Evolutionary conservation across 2,113 vertebrate genomes (phyloP).

Genomic region (Lepisosteus oculatus): DNA sequence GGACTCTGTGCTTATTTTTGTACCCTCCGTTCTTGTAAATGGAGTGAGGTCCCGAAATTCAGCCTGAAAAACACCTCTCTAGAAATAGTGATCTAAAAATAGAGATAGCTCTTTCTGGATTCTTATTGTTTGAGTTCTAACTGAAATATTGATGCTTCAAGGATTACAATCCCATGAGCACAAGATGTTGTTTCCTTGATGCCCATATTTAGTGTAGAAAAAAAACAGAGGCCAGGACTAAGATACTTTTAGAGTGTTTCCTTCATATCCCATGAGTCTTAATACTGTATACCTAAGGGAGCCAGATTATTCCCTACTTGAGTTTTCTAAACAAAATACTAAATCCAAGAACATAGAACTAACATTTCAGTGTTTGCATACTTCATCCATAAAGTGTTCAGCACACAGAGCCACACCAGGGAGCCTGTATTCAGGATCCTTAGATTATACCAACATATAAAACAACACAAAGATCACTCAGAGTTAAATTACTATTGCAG

Average conservation of each 20-base stretch:
- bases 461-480: slow-evolving; percentile 47
- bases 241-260: slow-evolving; percentile 48
- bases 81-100: slow-evolving; percentile 74
- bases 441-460: slow-evolving; percentile 44
- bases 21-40: slow-evolving; percentile 74
- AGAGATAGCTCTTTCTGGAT: slow-evolving; percentile 55
- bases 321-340: slow-evolving; percentile 39
- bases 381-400: slow-evolving; percentile 58
- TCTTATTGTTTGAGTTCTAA: slow-evolving; percentile 69
- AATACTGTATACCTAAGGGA: slow-evolving; percentile 50
- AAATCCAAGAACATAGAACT: slow-evolving; percentile 46
- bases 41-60: slow-evolving; percentile 67
- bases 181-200: slow-evolving; percentile 45
- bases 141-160: slow-evolving; percentile 58
- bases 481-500: slow-evolving; percentile 63
- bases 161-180: slow-evolving; percentile 57
- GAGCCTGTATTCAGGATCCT: slow-evolving; percentile 36
- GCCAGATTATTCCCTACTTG: slow-evolving; percentile 40
- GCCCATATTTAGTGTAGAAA: slow-evolving; percentile 57
- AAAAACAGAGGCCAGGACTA: slow-evolving; percentile 49
- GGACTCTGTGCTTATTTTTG: slow-evolving; percentile 75
- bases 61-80: slow-evolving; percentile 52
- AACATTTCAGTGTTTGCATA: slow-evolving; percentile 55
- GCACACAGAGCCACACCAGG: slow-evolving; percentile 57
- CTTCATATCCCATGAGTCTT: slow-evolving; percentile 52